Percentiles rank a stretch among this genome's conserved stretches.
These are phyloP conservation scores for Microplitis mediator DNA, from an alignment of 1,140 invertebrate species.

Conservation along the genomic window DNA sequence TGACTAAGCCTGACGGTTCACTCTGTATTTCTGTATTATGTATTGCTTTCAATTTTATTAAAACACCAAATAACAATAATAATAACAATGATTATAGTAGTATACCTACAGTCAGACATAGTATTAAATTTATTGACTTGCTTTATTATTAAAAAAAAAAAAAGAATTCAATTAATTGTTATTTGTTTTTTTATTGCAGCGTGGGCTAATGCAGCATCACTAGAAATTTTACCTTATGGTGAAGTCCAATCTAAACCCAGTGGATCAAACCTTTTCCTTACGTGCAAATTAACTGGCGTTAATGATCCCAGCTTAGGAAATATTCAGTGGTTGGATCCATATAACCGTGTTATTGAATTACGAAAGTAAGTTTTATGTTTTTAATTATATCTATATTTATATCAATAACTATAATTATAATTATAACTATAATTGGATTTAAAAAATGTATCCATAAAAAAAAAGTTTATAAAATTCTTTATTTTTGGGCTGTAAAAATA, in stretches of 20 bases:
- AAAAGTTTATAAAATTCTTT: too few relatives aligned
- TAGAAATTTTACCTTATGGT: conserved; percentile 72
- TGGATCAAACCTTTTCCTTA: conserved; percentile 72
- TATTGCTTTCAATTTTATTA: conserved; percentile 46
- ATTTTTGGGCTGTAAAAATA: too few relatives aligned
- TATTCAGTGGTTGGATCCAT: conserved; percentile 75
- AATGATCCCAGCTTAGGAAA: conserved; percentile 68
- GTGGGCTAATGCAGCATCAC: conserved; percentile 32
- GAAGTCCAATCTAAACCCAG: conserved; percentile 71
- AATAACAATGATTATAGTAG: too few relatives aligned
- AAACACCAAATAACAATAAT: conserved; percentile 21
- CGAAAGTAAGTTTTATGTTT: conserved; percentile 63
- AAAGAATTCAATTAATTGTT: background rate
- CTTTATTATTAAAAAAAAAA: conserved; percentile 2
- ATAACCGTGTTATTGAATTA: conserved; percentile 69
- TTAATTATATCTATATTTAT: background rate
- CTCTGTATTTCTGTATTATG: conserved; percentile 56
- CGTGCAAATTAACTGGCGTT: conserved; percentile 70
- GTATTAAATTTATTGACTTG: background rate
- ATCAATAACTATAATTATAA: too few relatives aligned
- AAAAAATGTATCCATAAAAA: too few relatives aligned
- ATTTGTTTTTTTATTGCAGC: conserved; percentile 53
- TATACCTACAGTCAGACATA: conserved; percentile 4
- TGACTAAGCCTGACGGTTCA: conserved; percentile 44
- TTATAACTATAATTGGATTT: too few relatives aligned